A percentile compares a stretch with the other conserved stretches of the same genome.
Evolutionary conservation across 2,888 invertebrate species (phyloP).

Genomic region (Microplitis deprimator): DNA sequence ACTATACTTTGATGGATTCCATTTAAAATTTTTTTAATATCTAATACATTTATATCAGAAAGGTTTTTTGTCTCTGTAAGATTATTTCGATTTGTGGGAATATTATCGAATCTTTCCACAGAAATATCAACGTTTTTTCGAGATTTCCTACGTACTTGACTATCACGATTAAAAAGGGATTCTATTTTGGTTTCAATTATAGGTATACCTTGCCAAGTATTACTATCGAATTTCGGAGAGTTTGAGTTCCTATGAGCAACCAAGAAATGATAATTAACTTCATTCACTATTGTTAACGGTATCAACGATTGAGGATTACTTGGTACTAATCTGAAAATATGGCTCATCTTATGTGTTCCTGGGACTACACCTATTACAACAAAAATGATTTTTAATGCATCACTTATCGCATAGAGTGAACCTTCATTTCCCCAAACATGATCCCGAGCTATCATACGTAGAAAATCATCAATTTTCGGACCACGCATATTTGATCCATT

Average conservation of each 20-base stretch:
- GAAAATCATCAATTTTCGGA: constrained; percentile 5
- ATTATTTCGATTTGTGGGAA: too few species aligned
- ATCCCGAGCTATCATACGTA: constrained; percentile 1
- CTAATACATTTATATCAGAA: too few species aligned
- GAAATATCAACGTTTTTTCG: neutral
- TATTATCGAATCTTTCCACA: neutral
- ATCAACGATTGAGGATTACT: neutral
- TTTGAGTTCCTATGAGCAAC: neutral
- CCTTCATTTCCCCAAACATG: constrained; percentile 6
- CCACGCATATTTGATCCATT: too few species aligned
- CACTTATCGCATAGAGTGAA: constrained; percentile 2
- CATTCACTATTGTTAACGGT: neutral
- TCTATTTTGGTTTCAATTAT: constrained; percentile 2
- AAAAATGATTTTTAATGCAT: constrained; percentile 3
- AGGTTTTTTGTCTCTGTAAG: too few species aligned
- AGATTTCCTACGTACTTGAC: neutral
- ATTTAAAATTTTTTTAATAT: too few species aligned
- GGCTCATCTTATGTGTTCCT: neutral
- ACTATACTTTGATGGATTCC: too few species aligned
- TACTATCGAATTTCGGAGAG: neutral
- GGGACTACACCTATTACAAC: neutral
- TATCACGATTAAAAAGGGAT: neutral
- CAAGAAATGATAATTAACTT: neutral
- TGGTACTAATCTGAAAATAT: neutral
- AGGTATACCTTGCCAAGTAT: neutral